Base-by-base conservation (phyloP, 2,888 invertebrate species). In the Rotaria socialis region DNA sequence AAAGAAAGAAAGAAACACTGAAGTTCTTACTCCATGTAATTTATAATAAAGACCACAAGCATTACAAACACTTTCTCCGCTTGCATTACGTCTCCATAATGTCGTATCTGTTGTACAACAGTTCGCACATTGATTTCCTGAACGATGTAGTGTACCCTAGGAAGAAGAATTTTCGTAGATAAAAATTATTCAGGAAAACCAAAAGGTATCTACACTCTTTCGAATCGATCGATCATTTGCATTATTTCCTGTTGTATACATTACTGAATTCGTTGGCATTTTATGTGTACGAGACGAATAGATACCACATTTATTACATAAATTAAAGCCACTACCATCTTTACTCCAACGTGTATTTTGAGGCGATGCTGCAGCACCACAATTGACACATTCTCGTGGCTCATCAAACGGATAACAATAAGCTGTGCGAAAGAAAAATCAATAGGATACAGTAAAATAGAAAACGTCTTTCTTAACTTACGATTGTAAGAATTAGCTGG, bases 221-320 rank as follows among this genome's bases (percentile, higher is more conserved):
- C 84, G 56, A 50, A 86, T 55, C 19, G 27, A 52, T 58, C 85
- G 85, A 58, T 86, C 86, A 27, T 74, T 58, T 2, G 47, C 7
- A n/a, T n/a, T 75, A 35, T 85, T 86, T 35, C 16, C 16, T 35
- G 24, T 86, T 22, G 75, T 35, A 35, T 56, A 58, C 14, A 60
- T 41, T 7, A 22, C 19, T 75, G 75, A 43, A 80, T 86, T 86
- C 6, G 85, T n/a, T 56, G 85, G 43, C 8, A 85, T 86, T 47
- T 80, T 80, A 80, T 43, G 80, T 0, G 43, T 22, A 47, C 80
- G 43, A 35, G 67, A 67, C 10, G 47, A 47, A 60, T 86, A 86
- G 80, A 86, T 86, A 43, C 86, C 86, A 52, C 86, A 86, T n/a
- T 85, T 85, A 84, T 86, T 86, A 35, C 86, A 86, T 24, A 86